Evolutionary conservation across 2,888 invertebrate species (phyloP).

Genomic region (Netelia inedita): DNA sequence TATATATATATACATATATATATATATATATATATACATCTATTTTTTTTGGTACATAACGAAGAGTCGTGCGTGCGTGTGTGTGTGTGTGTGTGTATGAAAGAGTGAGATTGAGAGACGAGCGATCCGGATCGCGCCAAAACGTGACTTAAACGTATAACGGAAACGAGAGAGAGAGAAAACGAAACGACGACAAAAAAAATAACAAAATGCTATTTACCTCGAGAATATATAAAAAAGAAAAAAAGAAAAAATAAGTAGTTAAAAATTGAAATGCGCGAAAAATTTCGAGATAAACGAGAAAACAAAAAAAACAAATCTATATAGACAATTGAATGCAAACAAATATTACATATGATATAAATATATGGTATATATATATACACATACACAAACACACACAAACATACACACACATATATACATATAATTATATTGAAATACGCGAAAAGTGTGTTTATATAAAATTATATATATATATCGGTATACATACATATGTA

Average conservation of each 20-base stretch:
- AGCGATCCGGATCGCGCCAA: constrained; percentile 43
- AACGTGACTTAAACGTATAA: constrained; percentile 29
- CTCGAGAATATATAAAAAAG: background rate
- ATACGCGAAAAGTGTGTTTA: background rate
- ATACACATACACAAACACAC: constrained; percentile 14
- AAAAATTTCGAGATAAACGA: constrained; percentile 17
- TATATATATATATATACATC: too few relatives aligned
- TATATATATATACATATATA: background rate
- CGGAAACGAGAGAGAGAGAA: too few relatives aligned
- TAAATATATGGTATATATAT: constrained; percentile 15
- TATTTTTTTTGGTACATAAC: constrained; percentile 22
- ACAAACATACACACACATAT: constrained; percentile 15
- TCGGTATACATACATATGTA: constrained; percentile 18
- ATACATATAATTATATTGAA: constrained; percentile 34
- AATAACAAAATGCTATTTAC: background rate
- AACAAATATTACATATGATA: constrained; percentile 5
- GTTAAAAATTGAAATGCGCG: constrained; percentile 8
- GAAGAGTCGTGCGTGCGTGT: background rate
- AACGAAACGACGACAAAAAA: constrained; percentile 4
- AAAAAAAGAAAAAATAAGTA: too few relatives aligned
- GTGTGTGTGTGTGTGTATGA: too few relatives aligned
- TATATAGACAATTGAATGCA: constrained; percentile 15
- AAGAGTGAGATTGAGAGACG: too few relatives aligned
- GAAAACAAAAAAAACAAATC: background rate
- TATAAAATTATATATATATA: constrained; percentile 23